Evolutionary conservation across 2,113 vertebrate species (phyloP).

Genomic region (Neoarius graeffei): DNA sequence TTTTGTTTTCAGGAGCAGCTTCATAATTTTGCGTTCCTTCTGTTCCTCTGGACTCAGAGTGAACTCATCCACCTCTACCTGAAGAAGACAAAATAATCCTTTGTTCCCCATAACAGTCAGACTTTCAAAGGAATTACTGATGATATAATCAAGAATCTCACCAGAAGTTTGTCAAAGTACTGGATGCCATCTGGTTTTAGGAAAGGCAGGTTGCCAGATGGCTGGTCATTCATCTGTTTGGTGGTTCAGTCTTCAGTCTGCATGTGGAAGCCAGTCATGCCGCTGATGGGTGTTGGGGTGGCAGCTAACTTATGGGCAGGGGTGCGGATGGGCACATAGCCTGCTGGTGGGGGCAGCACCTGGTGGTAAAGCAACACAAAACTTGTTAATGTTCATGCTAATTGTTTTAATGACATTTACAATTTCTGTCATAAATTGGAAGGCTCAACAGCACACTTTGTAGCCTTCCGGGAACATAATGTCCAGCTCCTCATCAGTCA

Average conservation of each 20-base stretch:
- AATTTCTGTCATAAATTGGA: neutral
- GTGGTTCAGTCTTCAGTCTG: conserved; percentile 92
- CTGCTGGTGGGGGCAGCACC: conserved; percentile 95
- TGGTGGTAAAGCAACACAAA: conserved; percentile 50
- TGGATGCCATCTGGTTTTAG: conserved; percentile 98
- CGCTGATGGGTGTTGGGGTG: conserved; percentile 94
- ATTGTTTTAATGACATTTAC: neutral
- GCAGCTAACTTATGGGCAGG: conserved; percentile 94
- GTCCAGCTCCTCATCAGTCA: conserved; percentile 96
- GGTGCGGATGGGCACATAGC: conserved; percentile 96
- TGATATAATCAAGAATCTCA: conserved; percentile 60
- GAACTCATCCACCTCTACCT: conserved; percentile 99
- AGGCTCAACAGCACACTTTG: conserved; percentile 74
- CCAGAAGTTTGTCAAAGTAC: conserved; percentile 97
- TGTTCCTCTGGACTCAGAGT: conserved; percentile 97
- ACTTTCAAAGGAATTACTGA: too few species aligned
- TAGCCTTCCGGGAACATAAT: conserved; percentile 99
- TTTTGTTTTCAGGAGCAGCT: too few species aligned
- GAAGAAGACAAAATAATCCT: neutral
- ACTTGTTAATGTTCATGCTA: neutral
- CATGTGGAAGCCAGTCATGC: conserved; percentile 99
- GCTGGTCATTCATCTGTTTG: conserved; percentile 96
- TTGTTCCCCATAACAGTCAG: neutral
- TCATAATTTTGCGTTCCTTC: conserved; percentile 99
- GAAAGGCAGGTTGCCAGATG: conserved; percentile 97